A percentile compares a stretch with the other conserved stretches of the same genome.
These are phyloP conservation scores for Amia ocellicauda DNA, from an alignment of 2,113 vertebrate genomes.

Conservation along the genomic window DNA sequence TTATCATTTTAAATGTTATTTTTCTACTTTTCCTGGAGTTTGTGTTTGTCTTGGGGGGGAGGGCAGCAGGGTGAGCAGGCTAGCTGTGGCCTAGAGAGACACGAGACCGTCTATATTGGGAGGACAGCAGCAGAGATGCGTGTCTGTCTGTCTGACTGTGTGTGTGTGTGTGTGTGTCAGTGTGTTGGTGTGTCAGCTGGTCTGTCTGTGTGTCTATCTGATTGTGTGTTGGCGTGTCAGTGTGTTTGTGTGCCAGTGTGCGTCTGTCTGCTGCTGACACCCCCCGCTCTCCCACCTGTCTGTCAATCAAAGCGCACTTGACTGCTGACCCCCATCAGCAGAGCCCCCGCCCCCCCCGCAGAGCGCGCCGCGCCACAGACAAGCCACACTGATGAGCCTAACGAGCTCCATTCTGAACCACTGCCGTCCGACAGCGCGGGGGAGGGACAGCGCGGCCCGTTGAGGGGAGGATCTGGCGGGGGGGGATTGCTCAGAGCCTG, in stretches of 20 bases:
- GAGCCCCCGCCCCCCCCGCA: slow-evolving; percentile 21
- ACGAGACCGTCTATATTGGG: no score
- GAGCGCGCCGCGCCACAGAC: slow-evolving; percentile 31
- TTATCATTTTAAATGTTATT: no score
- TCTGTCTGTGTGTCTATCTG: slow-evolving; percentile 36
- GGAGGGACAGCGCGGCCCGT: slow-evolving; percentile 27
- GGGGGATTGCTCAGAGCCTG: no score
- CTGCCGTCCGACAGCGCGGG: slow-evolving; percentile 10
- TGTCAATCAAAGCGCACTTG: slow-evolving; percentile 38
- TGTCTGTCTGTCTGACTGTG: slow-evolving; percentile 28
- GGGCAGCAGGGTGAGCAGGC: no score
- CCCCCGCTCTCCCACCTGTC: slow-evolving; percentile 35
- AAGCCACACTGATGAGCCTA: slow-evolving; percentile 44
- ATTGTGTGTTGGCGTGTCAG: slow-evolving; percentile 43
- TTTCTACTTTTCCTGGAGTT: no score
- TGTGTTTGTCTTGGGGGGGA: no score
- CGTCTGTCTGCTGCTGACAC: slow-evolving; percentile 28
- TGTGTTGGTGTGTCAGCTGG: slow-evolving; percentile 23
- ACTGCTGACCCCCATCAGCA: slow-evolving; percentile 31
- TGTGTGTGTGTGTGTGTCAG: slow-evolving; percentile 40
- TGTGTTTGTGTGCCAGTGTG: slow-evolving; percentile 46
- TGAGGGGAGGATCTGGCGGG: no score
- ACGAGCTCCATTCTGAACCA: no score
- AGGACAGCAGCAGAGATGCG: slow-evolving; percentile 35
- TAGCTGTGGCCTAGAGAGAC: no score